Evolutionary conservation across 2,797 vertebrate species (phyloP).

Genomic region (Tauraco hartlaubi): DNA sequence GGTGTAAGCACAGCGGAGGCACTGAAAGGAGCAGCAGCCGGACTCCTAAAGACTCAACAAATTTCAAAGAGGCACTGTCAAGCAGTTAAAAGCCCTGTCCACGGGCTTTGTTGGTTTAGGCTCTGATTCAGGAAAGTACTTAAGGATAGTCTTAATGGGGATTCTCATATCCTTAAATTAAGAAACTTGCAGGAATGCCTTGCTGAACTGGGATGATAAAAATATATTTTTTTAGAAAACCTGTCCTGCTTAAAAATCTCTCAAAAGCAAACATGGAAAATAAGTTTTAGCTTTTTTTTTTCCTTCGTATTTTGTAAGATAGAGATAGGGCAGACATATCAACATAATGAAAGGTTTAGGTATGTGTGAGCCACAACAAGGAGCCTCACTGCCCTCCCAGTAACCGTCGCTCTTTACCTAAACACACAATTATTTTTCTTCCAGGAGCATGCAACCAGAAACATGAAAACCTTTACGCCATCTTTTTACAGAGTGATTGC

Average conservation of each 20-base stretch:
- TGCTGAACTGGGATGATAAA: not conserved
- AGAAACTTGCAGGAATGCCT: slow-evolving; percentile 18
- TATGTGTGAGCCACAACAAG: not conserved
- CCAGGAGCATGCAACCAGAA: not conserved
- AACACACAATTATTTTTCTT: not conserved
- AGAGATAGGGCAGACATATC: not conserved
- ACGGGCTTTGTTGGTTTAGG: slow-evolving; percentile 26
- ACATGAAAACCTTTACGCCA: not conserved
- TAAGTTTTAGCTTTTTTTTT: not conserved
- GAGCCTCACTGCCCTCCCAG: not conserved
- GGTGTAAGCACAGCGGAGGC: not conserved
- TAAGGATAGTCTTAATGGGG: slow-evolving; percentile 12
- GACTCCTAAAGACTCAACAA: slow-evolving; percentile 27
- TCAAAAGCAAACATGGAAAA: not conserved
- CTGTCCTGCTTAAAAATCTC: not conserved
- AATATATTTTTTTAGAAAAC: not conserved
- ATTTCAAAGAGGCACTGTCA: slow-evolving; percentile 16
- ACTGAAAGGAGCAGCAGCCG: slow-evolving; percentile 19
- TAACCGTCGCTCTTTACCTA: not conserved
- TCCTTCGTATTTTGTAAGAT: not conserved
- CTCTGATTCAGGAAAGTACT: slow-evolving; percentile 48
- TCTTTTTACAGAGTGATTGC: not conserved
- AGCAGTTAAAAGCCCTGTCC: slow-evolving; percentile 27
- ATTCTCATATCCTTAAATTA: slow-evolving; percentile 9
- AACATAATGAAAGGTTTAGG: not conserved